Evolutionary conservation across 2,113 vertebrate genomes (phyloP), one percentile per base, ranked within the genome.

Genomic region (Verasper variegatus): DNA sequence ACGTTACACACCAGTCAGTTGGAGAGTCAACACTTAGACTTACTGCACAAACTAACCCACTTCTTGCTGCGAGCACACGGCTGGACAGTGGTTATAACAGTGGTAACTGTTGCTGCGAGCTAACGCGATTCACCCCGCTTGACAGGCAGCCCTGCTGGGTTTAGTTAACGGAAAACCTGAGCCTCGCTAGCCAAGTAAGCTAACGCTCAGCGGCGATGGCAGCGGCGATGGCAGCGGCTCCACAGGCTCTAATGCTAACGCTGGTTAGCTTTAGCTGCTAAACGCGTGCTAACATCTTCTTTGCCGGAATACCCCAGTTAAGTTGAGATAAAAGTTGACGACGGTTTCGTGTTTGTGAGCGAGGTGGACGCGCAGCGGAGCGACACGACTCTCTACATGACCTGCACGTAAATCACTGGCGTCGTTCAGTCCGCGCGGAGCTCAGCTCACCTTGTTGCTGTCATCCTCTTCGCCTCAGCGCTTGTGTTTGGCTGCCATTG

Each of bases 401-500:
- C 26, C 2, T 69, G 61, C 58, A 31, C 26, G 18, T 21, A 40
- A 42, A 57, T 45, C 56, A 4, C 15, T 55, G 26, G 27, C 47
- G 59, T 24, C 54, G 54, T 3, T 35, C 58, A 75, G 59, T 74
- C 71, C 7, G 54, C 47, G 17, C 76, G 56, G 67, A 52, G 78
- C 71, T 88, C 79, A 82, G 81, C 89, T 87, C 75, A 92, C 91
- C 92, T 81, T 90, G 76, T 83, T 71, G 91, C 90, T 87, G 80
- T 93, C 92, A 87, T 93, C 92, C 84, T 94, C 90, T 76, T 91
- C 91, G 82, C 83, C 89, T 84, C 80, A 71, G 83, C 80, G 81
- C 82, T 88, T 82, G 69, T 89, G 87, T 91, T 89, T 86, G 80
- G 87, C 91, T 90, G 87, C 88, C 89, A 92, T 90, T 88, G 89